These are phyloP conservation scores for Selene dorsalis DNA, from an alignment of 2,797 vertebrate genomes.

Conservation along the genomic window DNA sequence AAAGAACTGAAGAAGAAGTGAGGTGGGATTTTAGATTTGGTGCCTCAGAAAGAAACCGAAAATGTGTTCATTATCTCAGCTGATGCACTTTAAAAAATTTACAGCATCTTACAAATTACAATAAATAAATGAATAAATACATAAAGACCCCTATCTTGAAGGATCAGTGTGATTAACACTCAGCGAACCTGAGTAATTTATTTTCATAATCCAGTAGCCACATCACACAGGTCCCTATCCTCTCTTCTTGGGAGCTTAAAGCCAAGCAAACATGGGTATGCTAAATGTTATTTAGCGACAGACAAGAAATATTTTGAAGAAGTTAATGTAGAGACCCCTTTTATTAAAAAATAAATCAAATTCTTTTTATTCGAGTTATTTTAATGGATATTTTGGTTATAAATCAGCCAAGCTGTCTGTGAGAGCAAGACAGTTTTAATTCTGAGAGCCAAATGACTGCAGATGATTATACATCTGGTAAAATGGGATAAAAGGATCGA, in stretches of 20 bases:
- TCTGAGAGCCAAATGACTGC: slow-evolving; percentile 18
- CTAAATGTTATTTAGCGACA: not conserved
- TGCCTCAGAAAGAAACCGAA: slow-evolving; percentile 11
- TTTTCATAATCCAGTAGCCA: slow-evolving; percentile 43
- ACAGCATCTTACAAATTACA: slow-evolving; percentile 28
- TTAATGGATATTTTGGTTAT: slow-evolving; percentile 23
- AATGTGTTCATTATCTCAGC: slow-evolving; percentile 7
- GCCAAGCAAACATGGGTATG: not conserved
- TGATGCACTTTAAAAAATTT: not conserved
- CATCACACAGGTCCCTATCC: slow-evolving; percentile 18
- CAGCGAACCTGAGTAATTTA: slow-evolving; percentile 43
- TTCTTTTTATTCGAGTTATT: not conserved
- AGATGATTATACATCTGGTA: not conserved
- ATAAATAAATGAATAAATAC: slow-evolving; percentile 61
- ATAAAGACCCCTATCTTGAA: slow-evolving; percentile 16
- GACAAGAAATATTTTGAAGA: not conserved
- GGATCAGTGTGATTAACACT: slow-evolving; percentile 18
- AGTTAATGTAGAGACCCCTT: slow-evolving; percentile 1
- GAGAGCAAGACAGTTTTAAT: not conserved
- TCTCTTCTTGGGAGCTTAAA: slow-evolving; percentile 2
- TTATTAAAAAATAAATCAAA: not conserved
- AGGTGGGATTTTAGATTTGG: slow-evolving; percentile 7
- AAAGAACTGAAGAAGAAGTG: slow-evolving; percentile 15
- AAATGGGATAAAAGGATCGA: not conserved
- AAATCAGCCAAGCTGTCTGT: slow-evolving; percentile 12